These are phyloP conservation scores for Goniozus legneri DNA, from an alignment of 1,140 invertebrate species.

Conservation along the genomic window DNA sequence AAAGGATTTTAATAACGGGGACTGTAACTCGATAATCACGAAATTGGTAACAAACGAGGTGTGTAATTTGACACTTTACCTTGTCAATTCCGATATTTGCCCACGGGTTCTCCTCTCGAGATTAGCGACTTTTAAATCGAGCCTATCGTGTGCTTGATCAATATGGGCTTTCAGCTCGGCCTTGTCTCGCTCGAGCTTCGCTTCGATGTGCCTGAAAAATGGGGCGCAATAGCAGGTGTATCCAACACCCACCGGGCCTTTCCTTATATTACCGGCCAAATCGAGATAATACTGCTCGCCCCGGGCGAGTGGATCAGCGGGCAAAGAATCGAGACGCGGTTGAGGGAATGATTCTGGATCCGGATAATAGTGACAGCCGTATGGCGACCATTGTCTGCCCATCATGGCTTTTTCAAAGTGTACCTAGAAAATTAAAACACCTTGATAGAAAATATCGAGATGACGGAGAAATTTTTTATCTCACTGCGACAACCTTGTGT, in stretches of 20 bases:
- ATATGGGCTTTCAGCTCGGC: slow-evolving; percentile 82
- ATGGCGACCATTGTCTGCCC: slow-evolving; percentile 73
- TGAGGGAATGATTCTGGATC: slow-evolving; percentile 79
- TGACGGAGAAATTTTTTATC: not conserved
- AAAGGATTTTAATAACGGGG: no score
- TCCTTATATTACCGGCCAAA: slow-evolving; percentile 92
- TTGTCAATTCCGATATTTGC: slow-evolving; percentile 69
- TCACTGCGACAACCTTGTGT: not conserved
- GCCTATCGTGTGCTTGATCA: slow-evolving; percentile 72
- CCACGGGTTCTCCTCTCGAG: slow-evolving; percentile 75
- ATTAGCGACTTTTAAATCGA: slow-evolving; percentile 79
- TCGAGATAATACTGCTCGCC: slow-evolving; percentile 95
- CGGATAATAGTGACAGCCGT: slow-evolving; percentile 85
- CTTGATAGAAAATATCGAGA: not conserved
- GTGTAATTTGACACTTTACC: not conserved
- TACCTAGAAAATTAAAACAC: slow-evolving; percentile 17
- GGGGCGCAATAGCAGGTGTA: slow-evolving; percentile 81
- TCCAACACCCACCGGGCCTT: slow-evolving; percentile 86
- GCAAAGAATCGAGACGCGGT: slow-evolving; percentile 78
- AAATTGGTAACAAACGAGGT: not conserved
- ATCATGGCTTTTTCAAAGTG: slow-evolving; percentile 47
- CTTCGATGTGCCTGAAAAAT: slow-evolving; percentile 83
- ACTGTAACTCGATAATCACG: no score
- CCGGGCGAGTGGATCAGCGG: slow-evolving; percentile 77
- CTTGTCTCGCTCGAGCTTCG: slow-evolving; percentile 79